Base-by-base conservation (phyloP, 2,113 vertebrate species). In the Neofelis nebulosa region DNA sequence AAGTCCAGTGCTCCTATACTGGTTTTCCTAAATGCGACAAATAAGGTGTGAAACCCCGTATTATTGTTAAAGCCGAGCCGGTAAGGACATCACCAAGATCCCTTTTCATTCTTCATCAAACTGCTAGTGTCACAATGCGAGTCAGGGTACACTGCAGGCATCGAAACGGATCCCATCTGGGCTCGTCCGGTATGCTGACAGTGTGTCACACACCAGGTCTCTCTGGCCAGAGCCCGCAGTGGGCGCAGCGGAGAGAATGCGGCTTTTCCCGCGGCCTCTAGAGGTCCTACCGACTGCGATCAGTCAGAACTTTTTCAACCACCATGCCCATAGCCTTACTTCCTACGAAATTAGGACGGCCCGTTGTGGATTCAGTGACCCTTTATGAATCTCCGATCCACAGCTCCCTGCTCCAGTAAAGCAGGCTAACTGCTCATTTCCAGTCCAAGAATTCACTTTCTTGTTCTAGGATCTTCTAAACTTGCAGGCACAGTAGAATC, bases 321-420 rank as follows among this genome's bases (percentile, higher is more conserved):
- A 50, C 27, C 36, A 38, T 55, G 66, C 80, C 69, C 13, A 36
- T 10, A 36, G 61, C 63, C 38, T 33, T 38, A 33, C 23, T 68
- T 97, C 89, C 90, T n/a, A 29, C 73, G 33, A 48, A 74, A 81
- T 68, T 29, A 84, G 57, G 85, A 16, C 7, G 88, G 84, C 50
- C n/a, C 12, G 41, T 8, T 61, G 33, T 65, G 83, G 38, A 79
- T 36, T 86, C 82, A 27, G 73, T 68, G 25, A 33, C 48, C 15
- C 38, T 94, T 89, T 52, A 16, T 52, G 52, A 48, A 61, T 91
- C 48, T 79, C 38, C 52, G 79, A 5, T 12, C 66, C 21, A 83
- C 15, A 31, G 55, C 45, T 50, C 65, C n/a, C 48, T 16, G 48
- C 41, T 83, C 71, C 57, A 57, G 63, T 27, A 69, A 92, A 94